Base-by-base conservation (phyloP, 2,888 invertebrate species). In the Phania funesta region DNA sequence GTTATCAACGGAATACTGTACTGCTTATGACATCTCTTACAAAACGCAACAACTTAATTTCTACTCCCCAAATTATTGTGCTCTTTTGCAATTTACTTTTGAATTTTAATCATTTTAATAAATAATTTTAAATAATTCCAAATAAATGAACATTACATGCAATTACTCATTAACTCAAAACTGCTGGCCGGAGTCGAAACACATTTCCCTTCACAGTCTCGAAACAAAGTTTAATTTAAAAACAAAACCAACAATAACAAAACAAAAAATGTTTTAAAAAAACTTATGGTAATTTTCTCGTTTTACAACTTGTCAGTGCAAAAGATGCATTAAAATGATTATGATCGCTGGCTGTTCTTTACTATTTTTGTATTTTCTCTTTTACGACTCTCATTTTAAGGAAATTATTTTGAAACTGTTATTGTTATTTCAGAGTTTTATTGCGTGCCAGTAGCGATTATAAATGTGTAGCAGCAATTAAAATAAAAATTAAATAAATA, bases 381-480 rank as follows among this genome's bases (percentile, higher is more conserved):
- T 54, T n/a, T 18, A 24, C 26, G 26, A 26, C 54, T 52, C 35
- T 8, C 22, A 35, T 62, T 62, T 77, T 29, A 73, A 22, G 41
- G 22, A 50, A 46, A 7, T 54, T 18, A 26, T 54, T 62, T 62
- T 16, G 35, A 44, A 77, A 64, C 54, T 70, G 16, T 77, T 48
- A 62, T 62, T 70, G 68, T 76, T 76, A n/a, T n/a, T 80, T 64
- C 29, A 73, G 56, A 77, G 62, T 81, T 73, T 73, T 68, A 81
- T 81, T 81, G 81, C 81, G 81, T 81, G 81, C 64, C 48, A 46
- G 73, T 77, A 50, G 73, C 77, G 73, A 81, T 68, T 81, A 71
- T 70, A 52, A 68, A 80, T 62, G 70, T 75, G 75, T 65, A 75
- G 80, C 64, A 70, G 65, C 65, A 80, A 80, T 80, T 80, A 75